These are phyloP conservation scores for Diloba caeruleocephala DNA, from an alignment of 2,888 invertebrate genomes.

Conservation along the genomic window DNA sequence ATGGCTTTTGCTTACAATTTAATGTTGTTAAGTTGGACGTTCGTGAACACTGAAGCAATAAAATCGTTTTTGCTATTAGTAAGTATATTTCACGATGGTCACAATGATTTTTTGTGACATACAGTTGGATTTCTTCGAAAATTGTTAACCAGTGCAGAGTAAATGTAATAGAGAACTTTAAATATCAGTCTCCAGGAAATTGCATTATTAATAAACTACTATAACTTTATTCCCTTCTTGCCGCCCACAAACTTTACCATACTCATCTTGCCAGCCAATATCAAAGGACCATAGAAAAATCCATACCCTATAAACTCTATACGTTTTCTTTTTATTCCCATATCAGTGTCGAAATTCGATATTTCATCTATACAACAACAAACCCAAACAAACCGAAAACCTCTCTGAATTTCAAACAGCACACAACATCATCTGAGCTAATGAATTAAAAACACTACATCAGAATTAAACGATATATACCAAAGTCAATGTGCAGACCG, in stretches of 20 bases:
- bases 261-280: neutral
- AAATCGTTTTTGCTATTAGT: constrained; percentile 15
- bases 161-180: too few species aligned
- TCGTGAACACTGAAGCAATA: constrained; percentile 8
- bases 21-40: constrained; percentile 49
- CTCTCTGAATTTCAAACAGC: constrained; percentile 29
- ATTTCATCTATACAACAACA: constrained; percentile 27
- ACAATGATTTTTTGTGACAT: too few species aligned
- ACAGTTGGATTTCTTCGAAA: too few species aligned
- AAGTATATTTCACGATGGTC: too few species aligned
- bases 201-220: too few species aligned
- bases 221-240: too few species aligned
- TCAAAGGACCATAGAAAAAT: constrained; percentile 9
- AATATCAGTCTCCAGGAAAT: too few species aligned
- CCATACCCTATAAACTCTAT: constrained; percentile 7
- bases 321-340: constrained; percentile 9
- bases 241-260: too few species aligned
- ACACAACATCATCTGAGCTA: constrained; percentile 45
- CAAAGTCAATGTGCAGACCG: constrained; percentile 60
- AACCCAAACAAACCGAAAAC: constrained; percentile 16
- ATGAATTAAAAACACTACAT: constrained; percentile 72
- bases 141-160: too few species aligned
- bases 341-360: constrained; percentile 31
- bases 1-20: constrained; percentile 56
- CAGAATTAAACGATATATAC: constrained; percentile 63